Conservation (phyloP, 2,888 invertebrate species). For the Loripinus fragilis region DNA sequence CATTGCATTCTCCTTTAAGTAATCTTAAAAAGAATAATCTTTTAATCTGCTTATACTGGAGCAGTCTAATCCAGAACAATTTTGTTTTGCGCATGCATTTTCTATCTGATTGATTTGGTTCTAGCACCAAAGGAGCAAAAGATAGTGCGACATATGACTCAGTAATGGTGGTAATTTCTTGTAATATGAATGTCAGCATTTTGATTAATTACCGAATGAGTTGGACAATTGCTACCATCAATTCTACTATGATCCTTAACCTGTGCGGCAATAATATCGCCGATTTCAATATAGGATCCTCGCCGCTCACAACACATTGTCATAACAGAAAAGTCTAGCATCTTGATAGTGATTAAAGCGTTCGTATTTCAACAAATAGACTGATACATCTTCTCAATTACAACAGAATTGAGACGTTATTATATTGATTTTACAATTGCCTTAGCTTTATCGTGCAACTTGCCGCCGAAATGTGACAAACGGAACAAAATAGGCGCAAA, state of each 20-base stretch:
- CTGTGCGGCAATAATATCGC: slow-evolving; percentile 53
- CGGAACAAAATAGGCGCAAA: slow-evolving; percentile 18
- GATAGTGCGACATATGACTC: no score
- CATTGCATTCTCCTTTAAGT: no score
- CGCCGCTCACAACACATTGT: slow-evolving; percentile 22
- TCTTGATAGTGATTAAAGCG: slow-evolving; percentile 24
- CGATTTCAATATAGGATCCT: slow-evolving; percentile 49
- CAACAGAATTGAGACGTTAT: slow-evolving; percentile 23
- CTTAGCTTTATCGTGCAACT: neutral
- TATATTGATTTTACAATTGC: slow-evolving; percentile 24
- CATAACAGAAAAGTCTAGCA: slow-evolving; percentile 17
- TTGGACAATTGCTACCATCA: slow-evolving; percentile 65
- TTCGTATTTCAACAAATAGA: slow-evolving; percentile 26
- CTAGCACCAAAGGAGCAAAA: no score
- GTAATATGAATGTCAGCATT: slow-evolving; percentile 61
- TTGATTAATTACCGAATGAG: slow-evolving; percentile 64
- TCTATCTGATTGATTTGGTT: no score
- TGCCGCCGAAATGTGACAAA: slow-evolving; percentile 19
- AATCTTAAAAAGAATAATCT: no score
- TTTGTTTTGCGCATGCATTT: no score
- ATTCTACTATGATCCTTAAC: slow-evolving; percentile 59
- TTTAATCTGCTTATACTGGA: no score
- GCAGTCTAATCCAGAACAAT: no score
- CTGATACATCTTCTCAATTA: slow-evolving; percentile 21
- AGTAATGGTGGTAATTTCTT: slow-evolving; percentile 47